These are phyloP conservation scores for Megastigmus dorsalis DNA, from an alignment of 2,888 invertebrate genomes.

Conservation along the genomic window DNA sequence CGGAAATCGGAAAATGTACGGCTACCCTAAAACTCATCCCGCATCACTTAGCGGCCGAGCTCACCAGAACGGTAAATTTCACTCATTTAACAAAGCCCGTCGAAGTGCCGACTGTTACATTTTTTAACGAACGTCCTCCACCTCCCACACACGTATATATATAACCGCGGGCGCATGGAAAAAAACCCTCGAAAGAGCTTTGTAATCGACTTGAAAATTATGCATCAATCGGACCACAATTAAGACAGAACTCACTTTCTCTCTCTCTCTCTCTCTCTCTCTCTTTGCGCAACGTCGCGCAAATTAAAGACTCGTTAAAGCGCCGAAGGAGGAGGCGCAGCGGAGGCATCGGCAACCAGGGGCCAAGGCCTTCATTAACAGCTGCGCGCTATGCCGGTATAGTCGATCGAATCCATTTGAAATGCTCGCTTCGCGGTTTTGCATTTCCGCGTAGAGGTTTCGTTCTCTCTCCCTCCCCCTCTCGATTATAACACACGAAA, in stretches of 20 bases:
- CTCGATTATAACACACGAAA: too few relatives aligned
- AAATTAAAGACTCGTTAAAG: constrained; percentile 15
- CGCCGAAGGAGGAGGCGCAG: not conserved
- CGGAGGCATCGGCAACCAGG: constrained; percentile 17
- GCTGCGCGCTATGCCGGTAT: too few relatives aligned
- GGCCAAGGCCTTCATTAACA: constrained; percentile 22
- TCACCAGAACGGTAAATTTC: not conserved
- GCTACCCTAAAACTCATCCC: too few relatives aligned
- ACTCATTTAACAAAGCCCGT: not conserved
- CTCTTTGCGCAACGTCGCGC: not conserved
- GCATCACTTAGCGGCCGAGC: not conserved
- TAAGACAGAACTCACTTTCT: constrained; percentile 35
- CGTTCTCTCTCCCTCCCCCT: constrained; percentile 17
- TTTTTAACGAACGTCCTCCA: constrained; percentile 14
- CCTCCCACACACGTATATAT: not conserved
- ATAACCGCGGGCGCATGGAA: too few relatives aligned
- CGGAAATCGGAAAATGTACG: too few relatives aligned
- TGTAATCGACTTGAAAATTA: constrained; percentile 21
- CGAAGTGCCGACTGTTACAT: not conserved
- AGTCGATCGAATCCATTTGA: constrained; percentile 12
- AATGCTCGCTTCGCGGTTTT: constrained; percentile 56
- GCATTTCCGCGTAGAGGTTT: constrained; percentile 29
- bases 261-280: too few relatives aligned
- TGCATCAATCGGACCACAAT: constrained; percentile 30
- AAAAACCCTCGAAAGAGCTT: too few relatives aligned